These are phyloP conservation scores for Petrocephalus schoutedeni DNA, from an alignment of 2,797 vertebrate genomes.

Conservation along the genomic window DNA sequence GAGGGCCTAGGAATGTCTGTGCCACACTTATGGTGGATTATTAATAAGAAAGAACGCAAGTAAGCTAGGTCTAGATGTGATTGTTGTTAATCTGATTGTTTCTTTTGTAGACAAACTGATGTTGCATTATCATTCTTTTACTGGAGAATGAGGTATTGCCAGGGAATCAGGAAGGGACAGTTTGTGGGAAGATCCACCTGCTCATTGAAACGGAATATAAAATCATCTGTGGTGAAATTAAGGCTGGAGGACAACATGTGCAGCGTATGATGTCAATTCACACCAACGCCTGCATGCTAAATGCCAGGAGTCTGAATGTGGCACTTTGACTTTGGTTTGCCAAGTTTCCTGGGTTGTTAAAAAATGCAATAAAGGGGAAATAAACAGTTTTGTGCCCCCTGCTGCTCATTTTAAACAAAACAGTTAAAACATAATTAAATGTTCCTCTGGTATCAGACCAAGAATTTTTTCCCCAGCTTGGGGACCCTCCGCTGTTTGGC, in stretches of 20 bases:
- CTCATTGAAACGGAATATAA: not conserved
- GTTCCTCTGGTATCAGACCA: conserved; percentile 10
- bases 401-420: conserved; percentile 5
- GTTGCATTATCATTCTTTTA: not conserved
- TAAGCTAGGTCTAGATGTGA: not conserved
- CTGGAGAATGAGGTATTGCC: not conserved
- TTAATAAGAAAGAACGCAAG: not conserved
- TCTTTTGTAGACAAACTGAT: not conserved
- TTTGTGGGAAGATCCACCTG: not conserved
- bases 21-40: not conserved
- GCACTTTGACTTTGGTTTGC: not conserved
- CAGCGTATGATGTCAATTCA: not conserved
- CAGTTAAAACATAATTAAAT: conserved; percentile 13
- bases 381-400: not conserved
- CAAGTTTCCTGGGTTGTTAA: not conserved
- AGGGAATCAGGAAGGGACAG: not conserved
- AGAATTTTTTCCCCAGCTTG: not conserved
- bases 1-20: not conserved
- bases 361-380: conserved; percentile 5
- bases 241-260: not conserved
- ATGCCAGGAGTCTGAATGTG: not conserved
- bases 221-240: not conserved
- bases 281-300: not conserved
- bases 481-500: not conserved
- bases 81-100: not conserved